Conservation (phyloP, 1,140 invertebrate species). For the Meteorus sp. region DNA sequence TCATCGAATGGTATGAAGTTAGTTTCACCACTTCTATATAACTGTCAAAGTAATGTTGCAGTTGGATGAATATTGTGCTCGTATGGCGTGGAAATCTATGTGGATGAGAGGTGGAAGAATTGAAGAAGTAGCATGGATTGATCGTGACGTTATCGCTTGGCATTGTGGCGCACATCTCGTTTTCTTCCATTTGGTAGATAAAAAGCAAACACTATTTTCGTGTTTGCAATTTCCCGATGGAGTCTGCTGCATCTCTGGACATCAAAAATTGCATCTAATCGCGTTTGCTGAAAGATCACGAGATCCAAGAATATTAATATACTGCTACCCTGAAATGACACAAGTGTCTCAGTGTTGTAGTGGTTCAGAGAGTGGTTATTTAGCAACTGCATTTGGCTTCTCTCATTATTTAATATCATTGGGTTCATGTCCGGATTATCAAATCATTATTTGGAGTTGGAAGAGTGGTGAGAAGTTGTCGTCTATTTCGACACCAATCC, state of each 20-base stretch:
- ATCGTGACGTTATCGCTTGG: slow-evolving; percentile 47
- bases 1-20: too few species aligned
- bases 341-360: slow-evolving; percentile 40
- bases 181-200: slow-evolving; percentile 42
- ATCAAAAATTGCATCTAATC: slow-evolving; percentile 34
- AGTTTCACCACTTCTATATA: background rate
- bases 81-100: slow-evolving; percentile 34
- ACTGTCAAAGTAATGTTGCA: too few species aligned
- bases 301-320: slow-evolving; percentile 45
- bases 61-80: too few species aligned
- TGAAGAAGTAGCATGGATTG: slow-evolving; percentile 46
- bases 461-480: slow-evolving; percentile 45
- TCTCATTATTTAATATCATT: slow-evolving; percentile 44
- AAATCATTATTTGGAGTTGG: slow-evolving; percentile 52
- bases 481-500: slow-evolving; percentile 34
- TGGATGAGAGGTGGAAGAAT: slow-evolving; percentile 49
- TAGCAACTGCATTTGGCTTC: slow-evolving; percentile 42
- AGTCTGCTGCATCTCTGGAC: slow-evolving; percentile 41
- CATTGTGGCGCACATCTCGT: slow-evolving; percentile 44
- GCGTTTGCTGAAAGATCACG: slow-evolving; percentile 46
- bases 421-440: slow-evolving; percentile 41
- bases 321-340: slow-evolving; percentile 46
- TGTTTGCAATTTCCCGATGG: slow-evolving; percentile 44
- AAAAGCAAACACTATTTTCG: slow-evolving; percentile 33
- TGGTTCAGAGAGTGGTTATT: slow-evolving; percentile 36